phyloP scores from a whole-genome alignment of 2,888 invertebrate genomes.

The Drosophila kambysellisi region DNA sequence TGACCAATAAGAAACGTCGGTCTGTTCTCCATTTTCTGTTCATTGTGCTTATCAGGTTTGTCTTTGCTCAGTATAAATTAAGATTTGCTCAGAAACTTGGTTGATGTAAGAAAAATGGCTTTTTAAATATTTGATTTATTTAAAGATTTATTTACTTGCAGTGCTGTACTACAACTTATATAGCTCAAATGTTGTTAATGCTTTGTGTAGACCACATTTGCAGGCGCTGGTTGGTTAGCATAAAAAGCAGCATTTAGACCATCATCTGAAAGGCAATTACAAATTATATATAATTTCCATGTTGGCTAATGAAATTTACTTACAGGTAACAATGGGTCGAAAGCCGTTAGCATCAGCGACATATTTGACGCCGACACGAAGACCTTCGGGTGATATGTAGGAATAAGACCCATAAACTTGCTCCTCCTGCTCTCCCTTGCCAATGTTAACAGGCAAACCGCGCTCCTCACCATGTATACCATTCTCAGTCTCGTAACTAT shows the following conservation, averaged over 20 bases:
- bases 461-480: slow-evolving; percentile 82
- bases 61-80: neutral
- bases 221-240: slow-evolving; percentile 65
- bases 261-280: slow-evolving; percentile 62
- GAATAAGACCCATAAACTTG: slow-evolving; percentile 82
- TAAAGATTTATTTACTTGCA: neutral
- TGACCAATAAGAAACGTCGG: slow-evolving; percentile 39
- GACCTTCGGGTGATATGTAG: slow-evolving; percentile 81
- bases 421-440: slow-evolving; percentile 63
- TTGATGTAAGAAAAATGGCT: neutral
- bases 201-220: slow-evolving; percentile 67
- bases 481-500: slow-evolving; percentile 82
- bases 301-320: slow-evolving; percentile 33
- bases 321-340: slow-evolving; percentile 81
- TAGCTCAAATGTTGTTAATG: slow-evolving; percentile 31
- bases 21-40: slow-evolving; percentile 41
- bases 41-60: neutral
- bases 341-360: slow-evolving; percentile 82
- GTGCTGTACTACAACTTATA: neutral
- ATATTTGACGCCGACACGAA: slow-evolving; percentile 80
- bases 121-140: slow-evolving; percentile 8
- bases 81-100: neutral
- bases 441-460: slow-evolving; percentile 59
- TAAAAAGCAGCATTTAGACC: slow-evolving; percentile 71
- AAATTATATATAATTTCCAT: neutral